A percentile compares a stretch with the other conserved stretches of the same genome.
These are phyloP conservation scores for Ophion ellenae DNA, from an alignment of 2,888 invertebrate species.

Conservation along the genomic window DNA sequence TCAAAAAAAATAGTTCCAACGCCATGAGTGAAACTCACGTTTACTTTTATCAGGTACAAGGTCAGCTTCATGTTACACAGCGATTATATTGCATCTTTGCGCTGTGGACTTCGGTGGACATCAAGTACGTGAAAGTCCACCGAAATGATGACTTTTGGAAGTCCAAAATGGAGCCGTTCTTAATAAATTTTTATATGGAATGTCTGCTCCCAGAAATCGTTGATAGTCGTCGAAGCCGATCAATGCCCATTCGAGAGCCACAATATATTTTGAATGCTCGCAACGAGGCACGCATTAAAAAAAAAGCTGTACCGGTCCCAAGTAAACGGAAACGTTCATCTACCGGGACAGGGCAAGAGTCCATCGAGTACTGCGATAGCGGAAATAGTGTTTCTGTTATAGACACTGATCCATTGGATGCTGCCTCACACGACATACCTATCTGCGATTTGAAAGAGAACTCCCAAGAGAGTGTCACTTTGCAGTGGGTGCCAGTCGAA, in stretches of 20 bases:
- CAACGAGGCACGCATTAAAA: constrained; percentile 12
- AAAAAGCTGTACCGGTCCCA: neutral
- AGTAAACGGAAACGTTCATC: neutral
- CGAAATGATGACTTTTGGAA: constrained; percentile 45
- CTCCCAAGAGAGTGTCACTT: neutral
- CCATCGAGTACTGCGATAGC: too few species aligned
- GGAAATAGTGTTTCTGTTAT: too few species aligned
- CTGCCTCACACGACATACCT: too few species aligned
- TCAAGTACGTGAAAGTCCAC: constrained; percentile 46
- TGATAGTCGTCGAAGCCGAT: constrained; percentile 56
- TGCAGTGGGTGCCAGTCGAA: neutral
- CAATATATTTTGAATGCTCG: constrained; percentile 51
- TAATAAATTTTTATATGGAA: constrained; percentile 61
- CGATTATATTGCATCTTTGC: constrained; percentile 62
- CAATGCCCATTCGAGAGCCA: constrained; percentile 66
- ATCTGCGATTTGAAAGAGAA: too few species aligned
- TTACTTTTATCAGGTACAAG: constrained; percentile 70
- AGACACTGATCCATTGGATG: too few species aligned
- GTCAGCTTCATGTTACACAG: constrained; percentile 66
- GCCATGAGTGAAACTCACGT: constrained; percentile 57
- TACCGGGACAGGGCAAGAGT: neutral
- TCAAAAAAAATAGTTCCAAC: constrained; percentile 25
- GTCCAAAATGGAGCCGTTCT: constrained; percentile 50
- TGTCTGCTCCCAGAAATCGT: constrained; percentile 67
- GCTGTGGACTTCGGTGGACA: constrained; percentile 62